phyloP scores from a whole-genome alignment of 2,888 invertebrate species.

The Aphidoletes aphidimyza region DNA sequence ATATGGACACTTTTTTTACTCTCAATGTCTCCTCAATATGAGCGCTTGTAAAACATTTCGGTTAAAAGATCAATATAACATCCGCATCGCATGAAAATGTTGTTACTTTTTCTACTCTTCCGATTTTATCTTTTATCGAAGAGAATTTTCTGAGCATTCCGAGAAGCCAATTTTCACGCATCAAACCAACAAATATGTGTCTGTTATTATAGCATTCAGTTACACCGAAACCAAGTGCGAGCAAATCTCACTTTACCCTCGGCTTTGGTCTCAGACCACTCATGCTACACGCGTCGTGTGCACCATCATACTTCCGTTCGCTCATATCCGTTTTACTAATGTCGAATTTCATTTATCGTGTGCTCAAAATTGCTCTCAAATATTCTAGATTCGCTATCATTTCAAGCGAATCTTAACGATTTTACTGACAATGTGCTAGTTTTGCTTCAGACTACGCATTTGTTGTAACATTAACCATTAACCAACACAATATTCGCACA shows the following conservation, averaged over 20 bases:
- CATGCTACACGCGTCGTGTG: neutral
- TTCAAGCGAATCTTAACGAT: too few species aligned
- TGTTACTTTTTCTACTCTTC: neutral
- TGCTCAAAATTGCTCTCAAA: neutral
- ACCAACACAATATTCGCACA: neutral
- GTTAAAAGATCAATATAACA: slow-evolving; percentile 7
- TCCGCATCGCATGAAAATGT: slow-evolving; percentile 30
- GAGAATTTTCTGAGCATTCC: neutral
- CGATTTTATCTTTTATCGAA: neutral
- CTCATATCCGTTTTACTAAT: slow-evolving; percentile 37
- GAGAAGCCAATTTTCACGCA: neutral
- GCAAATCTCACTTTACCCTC: neutral
- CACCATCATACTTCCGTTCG: slow-evolving; percentile 32
- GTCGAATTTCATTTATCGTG: slow-evolving; percentile 14
- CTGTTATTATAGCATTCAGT: neutral
- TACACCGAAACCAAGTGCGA: neutral
- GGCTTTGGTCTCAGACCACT: neutral
- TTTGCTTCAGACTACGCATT: neutral
- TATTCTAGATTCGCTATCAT: neutral
- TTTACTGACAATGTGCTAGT: neutral
- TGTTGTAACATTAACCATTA: neutral
- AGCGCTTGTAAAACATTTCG: slow-evolving; percentile 1
- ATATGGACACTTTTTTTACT: neutral
- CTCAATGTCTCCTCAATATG: neutral
- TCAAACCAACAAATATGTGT: neutral